Percentiles rank a stretch among this genome's conserved stretches.
Conservation (phyloP, 2,888 invertebrate species). For the Dasysyrphus albostriatus region DNA sequence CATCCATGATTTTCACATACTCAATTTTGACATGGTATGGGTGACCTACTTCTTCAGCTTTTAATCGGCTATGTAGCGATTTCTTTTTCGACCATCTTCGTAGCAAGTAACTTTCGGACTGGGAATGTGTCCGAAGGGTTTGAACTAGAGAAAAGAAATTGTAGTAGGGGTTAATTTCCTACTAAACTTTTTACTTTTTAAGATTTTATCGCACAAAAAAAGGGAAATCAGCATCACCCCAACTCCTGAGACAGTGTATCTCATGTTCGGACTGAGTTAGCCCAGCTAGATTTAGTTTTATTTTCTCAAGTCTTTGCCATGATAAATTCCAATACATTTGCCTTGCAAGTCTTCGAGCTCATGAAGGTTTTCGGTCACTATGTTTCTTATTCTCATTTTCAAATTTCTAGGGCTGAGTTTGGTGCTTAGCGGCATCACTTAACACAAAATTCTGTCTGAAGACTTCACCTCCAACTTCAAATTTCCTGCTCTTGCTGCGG, state of each 20-base stretch:
- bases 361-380: neutral
- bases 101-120: neutral
- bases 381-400: neutral
- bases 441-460: neutral
- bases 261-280: neutral
- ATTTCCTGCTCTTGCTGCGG: neutral
- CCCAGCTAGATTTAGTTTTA: neutral
- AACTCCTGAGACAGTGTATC: neutral
- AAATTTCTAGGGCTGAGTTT: no score
- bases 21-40: neutral
- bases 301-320: neutral
- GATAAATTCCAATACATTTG: neutral
- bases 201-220: neutral
- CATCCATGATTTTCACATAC: neutral
- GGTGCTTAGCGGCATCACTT: neutral
- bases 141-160: neutral
- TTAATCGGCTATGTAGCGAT: neutral
- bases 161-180: neutral
- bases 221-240: neutral
- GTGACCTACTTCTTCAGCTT: neutral
- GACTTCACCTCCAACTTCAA: neutral
- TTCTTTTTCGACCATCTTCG: neutral
- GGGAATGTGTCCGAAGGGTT: no score
- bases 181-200: neutral
- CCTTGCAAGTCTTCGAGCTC: neutral